Evolutionary conservation across 2,888 invertebrate genomes (phyloP), one percentile per base, ranked within the genome.

Genomic region (Rhingia rostrata): DNA sequence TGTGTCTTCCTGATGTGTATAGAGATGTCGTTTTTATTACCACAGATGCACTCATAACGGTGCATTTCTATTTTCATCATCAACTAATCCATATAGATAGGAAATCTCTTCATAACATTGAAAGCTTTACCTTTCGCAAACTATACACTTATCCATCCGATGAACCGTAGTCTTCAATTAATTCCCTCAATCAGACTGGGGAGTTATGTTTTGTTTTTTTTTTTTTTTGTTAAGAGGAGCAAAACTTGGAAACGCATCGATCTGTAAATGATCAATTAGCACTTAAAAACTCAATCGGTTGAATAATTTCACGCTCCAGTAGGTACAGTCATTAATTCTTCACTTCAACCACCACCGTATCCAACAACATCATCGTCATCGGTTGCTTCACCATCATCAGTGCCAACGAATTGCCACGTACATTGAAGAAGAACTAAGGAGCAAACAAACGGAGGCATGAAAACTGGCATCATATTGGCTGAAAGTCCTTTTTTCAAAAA

Each of bases 221-320:
- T n/a, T n/a, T n/a, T 60, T 10, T n/a, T 14, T 10, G 47, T n/a
- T 4, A 35, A 37, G 33, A 58, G 51, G 45, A 37, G 41, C 47
- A 39, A 7, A 22, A 41, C 35, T 66, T 14, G 2, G 63, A 74
- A 69, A 41, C 58, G 51, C 73, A 83, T 60, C 73, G 83, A 83
- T 79, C 73, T 79, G 64, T 74, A 63, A 77, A 73, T 83, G 83
- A 83, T 79, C 83, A 69, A 83, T 79, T 74, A 74, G 73, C 63
- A 74, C 79, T 83, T 58, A 43, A 79, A 74, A 79, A 79, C 45
- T 47, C 79, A 79, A 83, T 83, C 69, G 72, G 73, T 74, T 83
- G 79, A 79, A 60, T 60, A 79, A 69, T 54, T 79, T 53, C 14
- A 64, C 51, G 73, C 69, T 79, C 58, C 73, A 83, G 47, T 53